Evolutionary conservation across 2,113 vertebrate genomes (phyloP).

Genomic region (Chionis minor): DNA sequence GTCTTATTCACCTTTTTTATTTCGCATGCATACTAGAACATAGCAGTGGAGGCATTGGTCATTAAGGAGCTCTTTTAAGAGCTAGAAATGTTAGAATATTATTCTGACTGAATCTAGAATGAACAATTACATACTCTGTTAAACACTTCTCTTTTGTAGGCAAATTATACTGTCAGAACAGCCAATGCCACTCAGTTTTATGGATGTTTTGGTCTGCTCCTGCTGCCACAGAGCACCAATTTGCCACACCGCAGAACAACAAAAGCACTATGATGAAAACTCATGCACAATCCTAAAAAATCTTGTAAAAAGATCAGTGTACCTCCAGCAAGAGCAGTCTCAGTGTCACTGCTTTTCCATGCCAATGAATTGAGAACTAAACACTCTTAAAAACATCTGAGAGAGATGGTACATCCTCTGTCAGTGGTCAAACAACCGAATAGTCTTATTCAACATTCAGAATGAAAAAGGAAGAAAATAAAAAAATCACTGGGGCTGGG

Average conservation of each 20-base stretch:
- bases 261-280: neutral
- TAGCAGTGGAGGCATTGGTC: neutral
- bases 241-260: neutral
- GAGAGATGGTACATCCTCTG: fast-evolving
- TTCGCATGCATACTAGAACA: neutral
- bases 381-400: neutral
- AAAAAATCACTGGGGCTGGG: neutral
- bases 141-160: neutral
- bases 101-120: neutral
- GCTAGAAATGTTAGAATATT: neutral
- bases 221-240: neutral
- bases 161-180: neutral
- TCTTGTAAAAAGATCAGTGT: neutral
- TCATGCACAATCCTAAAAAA: neutral
- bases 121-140: neutral
- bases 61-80: neutral
- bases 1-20: neutral
- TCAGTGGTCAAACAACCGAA: neutral
- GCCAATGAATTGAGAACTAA: neutral
- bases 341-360: neutral
- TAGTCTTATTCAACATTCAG: neutral
- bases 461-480: neutral
- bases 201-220: neutral
- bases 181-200: neutral
- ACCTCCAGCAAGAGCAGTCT: neutral